Conservation (phyloP, 2,797 vertebrate genomes). For the Mareca penelope region DNA sequence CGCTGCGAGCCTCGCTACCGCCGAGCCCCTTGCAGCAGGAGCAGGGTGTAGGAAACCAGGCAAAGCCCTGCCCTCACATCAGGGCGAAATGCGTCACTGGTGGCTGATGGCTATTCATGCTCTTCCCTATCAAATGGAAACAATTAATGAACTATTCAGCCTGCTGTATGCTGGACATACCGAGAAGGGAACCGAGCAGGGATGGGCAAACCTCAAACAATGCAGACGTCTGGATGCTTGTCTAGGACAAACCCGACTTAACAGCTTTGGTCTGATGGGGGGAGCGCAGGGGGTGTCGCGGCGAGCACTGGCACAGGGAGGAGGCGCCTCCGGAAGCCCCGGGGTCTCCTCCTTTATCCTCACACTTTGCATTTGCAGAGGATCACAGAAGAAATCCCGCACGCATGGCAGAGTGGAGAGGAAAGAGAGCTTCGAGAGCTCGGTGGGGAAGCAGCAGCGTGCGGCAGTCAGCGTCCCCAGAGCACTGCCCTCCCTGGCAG, state of each 20-base stretch:
- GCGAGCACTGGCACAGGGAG: background rate
- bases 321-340: background rate
- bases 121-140: constrained; percentile 6
- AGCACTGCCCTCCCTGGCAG: background rate
- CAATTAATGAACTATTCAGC: constrained; percentile 25
- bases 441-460: background rate
- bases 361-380: background rate
- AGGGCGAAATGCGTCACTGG: background rate
- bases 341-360: background rate
- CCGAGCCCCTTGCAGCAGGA: background rate
- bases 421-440: background rate
- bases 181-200: background rate
- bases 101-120: background rate
- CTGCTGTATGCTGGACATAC: background rate
- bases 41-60: background rate
- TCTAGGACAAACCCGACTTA: background rate
- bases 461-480: background rate
- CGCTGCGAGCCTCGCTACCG: background rate
- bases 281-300: background rate
- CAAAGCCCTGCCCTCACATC: background rate
- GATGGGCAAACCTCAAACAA: constrained; percentile 56
- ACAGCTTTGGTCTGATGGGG: background rate
- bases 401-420: background rate
- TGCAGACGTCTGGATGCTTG: constrained; percentile 25
- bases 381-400: background rate